A percentile compares a stretch with the other conserved stretches of the same genome.
Evolutionary conservation across 2,113 vertebrate genomes (phyloP).

Genomic region (Pelecanoides urinatrix): DNA sequence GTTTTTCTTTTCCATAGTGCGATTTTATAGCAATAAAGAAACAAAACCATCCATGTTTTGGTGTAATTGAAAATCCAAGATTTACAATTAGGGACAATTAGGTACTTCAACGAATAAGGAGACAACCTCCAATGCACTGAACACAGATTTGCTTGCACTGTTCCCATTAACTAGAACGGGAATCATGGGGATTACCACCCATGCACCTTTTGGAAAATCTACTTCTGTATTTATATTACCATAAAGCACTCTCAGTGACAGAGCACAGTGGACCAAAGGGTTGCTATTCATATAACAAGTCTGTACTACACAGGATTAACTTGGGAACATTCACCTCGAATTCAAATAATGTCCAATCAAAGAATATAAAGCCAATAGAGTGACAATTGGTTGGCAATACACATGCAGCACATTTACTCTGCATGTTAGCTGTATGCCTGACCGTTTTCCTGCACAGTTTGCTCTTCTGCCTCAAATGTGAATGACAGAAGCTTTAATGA

Average conservation of each 20-base stretch:
- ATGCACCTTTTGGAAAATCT: not conserved
- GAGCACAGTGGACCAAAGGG: not conserved
- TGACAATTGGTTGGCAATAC: slow-evolving; percentile 47
- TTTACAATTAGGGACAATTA: not conserved
- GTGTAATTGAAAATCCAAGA: not conserved
- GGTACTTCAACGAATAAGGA: not conserved
- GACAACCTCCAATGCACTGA: not conserved
- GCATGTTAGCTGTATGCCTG: slow-evolving; percentile 56
- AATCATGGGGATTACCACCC: not conserved
- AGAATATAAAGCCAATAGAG: not conserved
- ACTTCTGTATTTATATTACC: not conserved
- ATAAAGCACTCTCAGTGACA: not conserved
- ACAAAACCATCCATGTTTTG: not conserved
- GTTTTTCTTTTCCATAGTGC: not conserved
- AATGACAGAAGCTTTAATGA: slow-evolving; percentile 84
- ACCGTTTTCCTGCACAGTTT: slow-evolving; percentile 77
- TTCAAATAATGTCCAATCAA: slow-evolving; percentile 56
- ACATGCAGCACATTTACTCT: slow-evolving; percentile 58
- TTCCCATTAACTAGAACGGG: not conserved
- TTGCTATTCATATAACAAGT: slow-evolving; percentile 50
- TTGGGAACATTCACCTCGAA: not conserved
- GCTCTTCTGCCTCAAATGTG: slow-evolving; percentile 81
- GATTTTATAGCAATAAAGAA: not conserved
- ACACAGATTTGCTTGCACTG: not conserved
- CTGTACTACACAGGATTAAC: slow-evolving; percentile 49